Evolutionary conservation across 2,113 vertebrate genomes (phyloP).

Genomic region (Brachypteracias leptosomus): DNA sequence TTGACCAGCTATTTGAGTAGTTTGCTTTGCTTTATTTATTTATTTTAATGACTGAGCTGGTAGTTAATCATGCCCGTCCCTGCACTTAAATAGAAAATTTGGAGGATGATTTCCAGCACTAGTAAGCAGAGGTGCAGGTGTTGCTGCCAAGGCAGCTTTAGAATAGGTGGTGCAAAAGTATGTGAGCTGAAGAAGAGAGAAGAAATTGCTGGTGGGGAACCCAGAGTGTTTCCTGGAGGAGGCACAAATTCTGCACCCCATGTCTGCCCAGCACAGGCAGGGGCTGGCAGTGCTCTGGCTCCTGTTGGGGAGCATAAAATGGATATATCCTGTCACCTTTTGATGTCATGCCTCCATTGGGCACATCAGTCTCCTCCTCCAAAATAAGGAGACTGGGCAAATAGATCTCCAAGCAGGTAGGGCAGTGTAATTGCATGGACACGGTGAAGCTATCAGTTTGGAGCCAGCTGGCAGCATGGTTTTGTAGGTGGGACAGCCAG

Average conservation of each 20-base stretch:
- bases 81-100: background rate
- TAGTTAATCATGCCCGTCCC: background rate
- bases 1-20: conserved; percentile 21
- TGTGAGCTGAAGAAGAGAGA: background rate
- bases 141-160: background rate
- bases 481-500: background rate
- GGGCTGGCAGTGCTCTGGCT: background rate
- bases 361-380: fast-evolving
- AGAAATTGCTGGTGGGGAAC: background rate
- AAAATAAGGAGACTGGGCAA: background rate
- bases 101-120: background rate
- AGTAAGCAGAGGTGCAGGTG: background rate
- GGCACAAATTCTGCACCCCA: background rate
- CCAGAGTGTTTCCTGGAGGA: fast-evolving
- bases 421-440: background rate
- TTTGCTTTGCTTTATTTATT: background rate
- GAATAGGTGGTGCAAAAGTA: fast-evolving
- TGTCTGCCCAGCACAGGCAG: background rate
- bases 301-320: background rate
- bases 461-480: background rate
- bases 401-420: background rate
- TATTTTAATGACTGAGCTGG: background rate
- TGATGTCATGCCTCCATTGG: fast-evolving
- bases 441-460: fast-evolving
- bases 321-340: background rate